Evolutionary conservation across 2,113 vertebrate species (phyloP).

Genomic region (Hystrix cristata): DNA sequence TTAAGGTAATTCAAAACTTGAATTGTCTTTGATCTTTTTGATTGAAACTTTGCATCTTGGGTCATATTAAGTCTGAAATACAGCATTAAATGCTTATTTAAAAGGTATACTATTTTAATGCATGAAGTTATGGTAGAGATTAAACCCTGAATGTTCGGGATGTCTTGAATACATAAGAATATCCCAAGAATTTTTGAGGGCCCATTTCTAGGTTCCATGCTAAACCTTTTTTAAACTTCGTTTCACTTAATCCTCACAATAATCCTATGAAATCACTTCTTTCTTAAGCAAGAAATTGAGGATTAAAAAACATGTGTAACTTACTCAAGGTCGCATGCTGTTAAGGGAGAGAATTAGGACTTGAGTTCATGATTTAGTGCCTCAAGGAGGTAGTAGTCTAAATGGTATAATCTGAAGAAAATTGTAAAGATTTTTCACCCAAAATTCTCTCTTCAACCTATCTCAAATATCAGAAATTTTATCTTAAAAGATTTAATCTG

Average conservation of each 20-base stretch:
- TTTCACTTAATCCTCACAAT: background rate
- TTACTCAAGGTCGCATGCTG: background rate
- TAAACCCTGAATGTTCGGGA: background rate
- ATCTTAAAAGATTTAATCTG: slow-evolving; percentile 41
- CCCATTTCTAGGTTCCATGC: background rate
- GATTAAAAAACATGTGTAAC: slow-evolving; percentile 34
- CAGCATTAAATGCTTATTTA: slow-evolving; percentile 27
- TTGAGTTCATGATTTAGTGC: background rate
- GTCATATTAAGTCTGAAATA: slow-evolving; percentile 57
- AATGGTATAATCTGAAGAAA: slow-evolving; percentile 6
- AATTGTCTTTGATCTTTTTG: slow-evolving; percentile 44
- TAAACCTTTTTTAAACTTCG: background rate
- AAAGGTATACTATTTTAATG: slow-evolving; percentile 25
- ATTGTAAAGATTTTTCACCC: slow-evolving; percentile 51
- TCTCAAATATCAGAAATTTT: slow-evolving; percentile 44
- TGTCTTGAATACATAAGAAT: background rate
- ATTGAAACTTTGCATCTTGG: background rate
- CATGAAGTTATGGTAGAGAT: background rate
- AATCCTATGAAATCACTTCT: background rate
- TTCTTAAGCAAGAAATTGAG: slow-evolving; percentile 35
- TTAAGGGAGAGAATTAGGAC: background rate
- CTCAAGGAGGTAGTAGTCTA: background rate
- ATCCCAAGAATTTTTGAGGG: background rate
- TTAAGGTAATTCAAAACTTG: slow-evolving; percentile 24
- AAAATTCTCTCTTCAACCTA: slow-evolving; percentile 53